phyloP scores from a whole-genome alignment of 2,113 vertebrate species.

The Ophthalmolycus amberensis region DNA sequence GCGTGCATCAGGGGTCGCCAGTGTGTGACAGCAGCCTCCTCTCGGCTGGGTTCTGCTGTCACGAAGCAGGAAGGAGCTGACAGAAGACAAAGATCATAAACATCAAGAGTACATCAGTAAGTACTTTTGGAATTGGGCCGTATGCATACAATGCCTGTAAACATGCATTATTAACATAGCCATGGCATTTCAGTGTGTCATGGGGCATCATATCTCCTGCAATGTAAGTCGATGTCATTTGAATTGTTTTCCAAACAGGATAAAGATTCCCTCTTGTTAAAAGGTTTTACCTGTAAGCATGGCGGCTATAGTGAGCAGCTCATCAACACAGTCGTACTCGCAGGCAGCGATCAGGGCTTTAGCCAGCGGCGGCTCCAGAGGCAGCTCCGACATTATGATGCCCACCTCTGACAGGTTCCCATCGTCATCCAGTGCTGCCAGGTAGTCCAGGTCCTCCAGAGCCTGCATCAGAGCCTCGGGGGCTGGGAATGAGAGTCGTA shows the following conservation, averaged over 20 bases:
- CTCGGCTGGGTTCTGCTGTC: slow-evolving; percentile 79
- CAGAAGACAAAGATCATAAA: background rate
- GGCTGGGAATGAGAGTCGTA: slow-evolving; percentile 68
- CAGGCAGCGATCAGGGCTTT: slow-evolving; percentile 91
- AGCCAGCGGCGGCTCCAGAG: slow-evolving; percentile 90
- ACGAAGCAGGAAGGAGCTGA: slow-evolving; percentile 87
- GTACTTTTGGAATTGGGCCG: background rate
- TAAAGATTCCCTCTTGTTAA: background rate
- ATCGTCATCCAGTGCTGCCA: slow-evolving; percentile 90
- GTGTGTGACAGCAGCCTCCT: slow-evolving; percentile 80
- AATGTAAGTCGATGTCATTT: background rate
- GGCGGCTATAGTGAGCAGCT: slow-evolving; percentile 92
- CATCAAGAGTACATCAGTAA: background rate
- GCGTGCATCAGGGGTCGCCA: slow-evolving; percentile 87
- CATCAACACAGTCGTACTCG: slow-evolving; percentile 93
- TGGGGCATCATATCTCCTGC: background rate
- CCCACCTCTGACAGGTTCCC: slow-evolving; percentile 95
- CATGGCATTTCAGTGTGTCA: background rate
- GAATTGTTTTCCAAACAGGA: background rate
- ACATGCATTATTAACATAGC: background rate
- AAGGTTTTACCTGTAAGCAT: slow-evolving; percentile 89
- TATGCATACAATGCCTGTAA: background rate
- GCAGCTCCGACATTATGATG: slow-evolving; percentile 97
- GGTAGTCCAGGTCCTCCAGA: slow-evolving; percentile 93
- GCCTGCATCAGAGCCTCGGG: slow-evolving; percentile 94